phyloP scores from a whole-genome alignment of 2,888 invertebrate species.

The Papilio elwesi region DNA sequence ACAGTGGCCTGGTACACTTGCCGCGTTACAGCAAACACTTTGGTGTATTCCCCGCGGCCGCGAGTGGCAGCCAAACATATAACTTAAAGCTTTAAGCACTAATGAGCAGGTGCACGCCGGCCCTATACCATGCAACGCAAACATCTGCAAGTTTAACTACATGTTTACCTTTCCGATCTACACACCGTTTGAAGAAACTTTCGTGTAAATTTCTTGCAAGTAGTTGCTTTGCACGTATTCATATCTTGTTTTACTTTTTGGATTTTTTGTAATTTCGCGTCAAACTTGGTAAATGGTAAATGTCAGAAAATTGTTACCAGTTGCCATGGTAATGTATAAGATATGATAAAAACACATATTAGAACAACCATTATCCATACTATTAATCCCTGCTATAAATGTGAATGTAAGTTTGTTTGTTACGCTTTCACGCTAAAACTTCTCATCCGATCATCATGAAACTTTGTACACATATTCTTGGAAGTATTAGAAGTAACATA shows the following conservation, averaged over 20 bases:
- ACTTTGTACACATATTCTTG: no score
- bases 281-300: no score
- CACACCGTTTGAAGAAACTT: not conserved
- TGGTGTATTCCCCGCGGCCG: not conserved
- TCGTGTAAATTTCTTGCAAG: not conserved
- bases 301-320: no score
- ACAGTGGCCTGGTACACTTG: not conserved
- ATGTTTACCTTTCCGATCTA: not conserved
- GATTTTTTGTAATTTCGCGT: no score
- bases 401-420: no score
- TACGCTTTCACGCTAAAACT: no score
- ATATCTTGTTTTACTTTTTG: not conserved
- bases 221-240: not conserved
- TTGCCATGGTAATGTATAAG: no score
- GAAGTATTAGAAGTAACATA: no score
- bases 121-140: not conserved
- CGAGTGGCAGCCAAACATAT: not conserved
- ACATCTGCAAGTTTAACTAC: not conserved
- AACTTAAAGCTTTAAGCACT: not conserved
- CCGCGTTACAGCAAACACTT: not conserved
- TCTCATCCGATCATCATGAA: no score
- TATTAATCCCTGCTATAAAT: no score
- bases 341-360: no score
- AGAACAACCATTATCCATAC: no score
- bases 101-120: conserved; percentile 2